Percentiles rank a stretch among this genome's conserved stretches.
These are phyloP conservation scores for Sisyra nigra DNA, from an alignment of 2,888 invertebrate genomes.

Conservation along the genomic window DNA sequence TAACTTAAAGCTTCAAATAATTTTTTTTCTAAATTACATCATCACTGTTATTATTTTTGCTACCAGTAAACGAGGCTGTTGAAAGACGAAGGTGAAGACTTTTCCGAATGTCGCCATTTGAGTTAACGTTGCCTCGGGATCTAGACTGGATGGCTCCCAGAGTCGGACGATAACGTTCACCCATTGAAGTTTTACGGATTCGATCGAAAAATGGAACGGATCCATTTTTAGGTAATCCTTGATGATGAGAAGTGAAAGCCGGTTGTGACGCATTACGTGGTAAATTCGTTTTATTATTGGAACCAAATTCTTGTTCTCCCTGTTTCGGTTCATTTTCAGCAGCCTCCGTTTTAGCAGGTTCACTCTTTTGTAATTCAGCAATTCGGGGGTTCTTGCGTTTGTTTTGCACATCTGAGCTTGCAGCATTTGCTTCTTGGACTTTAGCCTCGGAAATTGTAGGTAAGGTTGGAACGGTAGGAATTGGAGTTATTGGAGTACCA, in stretches of 20 bases:
- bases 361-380: constrained; percentile 26
- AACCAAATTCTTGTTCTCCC: background rate
- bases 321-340: constrained; percentile 18
- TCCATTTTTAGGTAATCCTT: constrained; percentile 69
- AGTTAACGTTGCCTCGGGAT: constrained; percentile 57
- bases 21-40: constrained; percentile 25
- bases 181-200: constrained; percentile 67
- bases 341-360: constrained; percentile 17
- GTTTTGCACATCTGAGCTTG: constrained; percentile 26
- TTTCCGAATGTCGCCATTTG: constrained; percentile 57
- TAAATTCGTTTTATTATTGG: constrained; percentile 32
- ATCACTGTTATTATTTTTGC: constrained; percentile 40
- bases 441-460: constrained; percentile 82
- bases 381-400: constrained; percentile 21
- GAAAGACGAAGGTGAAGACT: constrained; percentile 36
- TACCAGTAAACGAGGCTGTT: constrained; percentile 37
- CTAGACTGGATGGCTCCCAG: constrained; percentile 65
- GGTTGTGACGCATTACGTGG: constrained; percentile 79
- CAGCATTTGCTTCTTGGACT: constrained; percentile 39
- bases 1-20: background rate
- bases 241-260: constrained; percentile 58
- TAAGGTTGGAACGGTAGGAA: constrained; percentile 70
- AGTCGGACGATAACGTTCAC: constrained; percentile 72
- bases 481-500: constrained; percentile 57
- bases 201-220: constrained; percentile 83